Conservation (phyloP, 2,113 vertebrate genomes). For the Rattus rattus region DNA sequence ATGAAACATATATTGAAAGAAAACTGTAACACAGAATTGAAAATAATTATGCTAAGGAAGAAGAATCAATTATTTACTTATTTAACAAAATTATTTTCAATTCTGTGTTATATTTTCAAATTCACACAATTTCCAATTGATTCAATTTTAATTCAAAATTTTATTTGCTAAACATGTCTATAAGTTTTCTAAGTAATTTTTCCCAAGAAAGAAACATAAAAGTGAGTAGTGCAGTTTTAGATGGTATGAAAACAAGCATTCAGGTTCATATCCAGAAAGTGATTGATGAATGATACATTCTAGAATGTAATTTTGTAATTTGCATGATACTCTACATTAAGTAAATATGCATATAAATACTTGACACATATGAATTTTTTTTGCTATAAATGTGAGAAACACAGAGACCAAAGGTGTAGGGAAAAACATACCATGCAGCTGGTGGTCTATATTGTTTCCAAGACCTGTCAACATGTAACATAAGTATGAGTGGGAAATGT, state of each 20-base stretch:
- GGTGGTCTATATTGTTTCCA: background rate
- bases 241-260: background rate
- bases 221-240: background rate
- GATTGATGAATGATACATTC: background rate
- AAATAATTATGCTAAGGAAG: background rate
- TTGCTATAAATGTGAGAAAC: background rate
- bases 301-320: background rate
- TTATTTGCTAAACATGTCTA: background rate
- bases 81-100: background rate
- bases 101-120: background rate
- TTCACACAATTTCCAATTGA: background rate
- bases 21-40: background rate
- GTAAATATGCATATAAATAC: background rate
- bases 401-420: background rate
- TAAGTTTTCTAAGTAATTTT: background rate
- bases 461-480: background rate
- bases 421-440: background rate
- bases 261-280: slow-evolving; percentile 8
- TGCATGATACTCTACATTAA: background rate
- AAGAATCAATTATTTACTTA: background rate
- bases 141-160: background rate
- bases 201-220: background rate
- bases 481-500: background rate
- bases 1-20: background rate
- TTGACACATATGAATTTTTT: background rate